Base-by-base conservation (phyloP, 92 coral and sea anemone genomes). In the Porites rus region DNA sequence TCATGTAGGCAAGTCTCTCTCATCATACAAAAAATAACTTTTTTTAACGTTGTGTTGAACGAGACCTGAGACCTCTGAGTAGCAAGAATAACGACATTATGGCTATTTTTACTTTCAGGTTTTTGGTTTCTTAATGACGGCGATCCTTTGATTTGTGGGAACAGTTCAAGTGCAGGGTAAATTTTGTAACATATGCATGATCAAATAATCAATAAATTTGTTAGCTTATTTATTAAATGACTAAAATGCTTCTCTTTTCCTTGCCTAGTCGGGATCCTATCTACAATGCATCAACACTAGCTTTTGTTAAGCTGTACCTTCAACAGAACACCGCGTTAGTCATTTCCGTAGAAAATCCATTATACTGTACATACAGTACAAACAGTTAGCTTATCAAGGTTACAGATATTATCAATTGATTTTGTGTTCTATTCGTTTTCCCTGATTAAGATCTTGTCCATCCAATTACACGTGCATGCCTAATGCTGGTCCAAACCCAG, bases 401-500 rank as follows among this genome's bases (percentile, higher is more conserved):
- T 11, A 14, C 13, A 56, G 61, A 3, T 10, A 10, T 56, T 56
- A 56, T 56, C 17, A 56, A 11, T 56, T 56, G 61, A 38, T 38
- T 56, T 56, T 10, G 1, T 16, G 6, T 7, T 46, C 12, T 17
- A 10, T 12, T 50, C 52, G 28, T 25, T 78, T 38, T 4, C 52
- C 17, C 74, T 66, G 18, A 60, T 53, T 8, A 75, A 94, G 98
- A 70, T 78, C 72, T 25, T 94, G 98, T 66, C 95, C 98, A 61
- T 52, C 43, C 9, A 94, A 94, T 87, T 92, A 94, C 81, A 92
- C 95, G 10, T 94, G 98, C 38, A 38, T 92, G 67, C 22, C 92
- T 20, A 87, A 86, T 25, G 95, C 79, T 80, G 98, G 98, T 7
- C 94, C 94, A 6, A 94, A 94, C 83, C 98, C 98, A 6, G 92